phyloP scores from a whole-genome alignment of 2,113 vertebrate genomes.

The Ariopsis seemanni region DNA sequence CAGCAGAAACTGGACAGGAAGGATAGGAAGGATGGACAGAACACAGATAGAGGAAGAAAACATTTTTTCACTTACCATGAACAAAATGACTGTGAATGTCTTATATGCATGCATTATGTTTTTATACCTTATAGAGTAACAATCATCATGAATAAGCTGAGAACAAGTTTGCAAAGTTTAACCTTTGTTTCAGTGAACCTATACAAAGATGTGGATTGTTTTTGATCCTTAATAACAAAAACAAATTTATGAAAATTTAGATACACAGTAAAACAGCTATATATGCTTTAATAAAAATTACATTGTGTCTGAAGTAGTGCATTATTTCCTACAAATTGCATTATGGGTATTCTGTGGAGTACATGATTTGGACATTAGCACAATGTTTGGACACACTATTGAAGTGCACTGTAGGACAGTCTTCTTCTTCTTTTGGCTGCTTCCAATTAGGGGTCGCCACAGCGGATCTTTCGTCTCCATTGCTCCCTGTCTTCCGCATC shows the following conservation, averaged over 20 bases:
- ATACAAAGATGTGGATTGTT: not conserved
- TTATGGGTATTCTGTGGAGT: too few species aligned
- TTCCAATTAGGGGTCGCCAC: too few species aligned
- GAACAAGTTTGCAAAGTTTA: not conserved
- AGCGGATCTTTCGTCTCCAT: too few species aligned
- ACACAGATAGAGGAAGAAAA: not conserved
- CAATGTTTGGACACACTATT: too few species aligned
- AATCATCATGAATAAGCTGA: not conserved
- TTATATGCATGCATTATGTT: not conserved
- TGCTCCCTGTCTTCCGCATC: too few species aligned
- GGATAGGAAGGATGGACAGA: constrained; percentile 36
- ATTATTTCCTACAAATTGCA: too few species aligned
- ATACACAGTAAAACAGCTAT: not conserved
- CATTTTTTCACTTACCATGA: not conserved
- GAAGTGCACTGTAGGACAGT: too few species aligned
- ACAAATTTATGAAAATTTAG: not conserved
- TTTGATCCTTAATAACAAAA: not conserved
- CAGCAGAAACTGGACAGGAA: constrained; percentile 30
- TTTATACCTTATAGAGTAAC: not conserved
- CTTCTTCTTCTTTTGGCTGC: too few species aligned
- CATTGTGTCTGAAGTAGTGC: too few species aligned
- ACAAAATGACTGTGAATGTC: not conserved
- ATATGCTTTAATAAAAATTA: too few species aligned
- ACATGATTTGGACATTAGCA: too few species aligned
- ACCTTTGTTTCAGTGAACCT: not conserved